phyloP scores from a whole-genome alignment of 2,888 invertebrate genomes.

The Leptothorax acervorum region DNA sequence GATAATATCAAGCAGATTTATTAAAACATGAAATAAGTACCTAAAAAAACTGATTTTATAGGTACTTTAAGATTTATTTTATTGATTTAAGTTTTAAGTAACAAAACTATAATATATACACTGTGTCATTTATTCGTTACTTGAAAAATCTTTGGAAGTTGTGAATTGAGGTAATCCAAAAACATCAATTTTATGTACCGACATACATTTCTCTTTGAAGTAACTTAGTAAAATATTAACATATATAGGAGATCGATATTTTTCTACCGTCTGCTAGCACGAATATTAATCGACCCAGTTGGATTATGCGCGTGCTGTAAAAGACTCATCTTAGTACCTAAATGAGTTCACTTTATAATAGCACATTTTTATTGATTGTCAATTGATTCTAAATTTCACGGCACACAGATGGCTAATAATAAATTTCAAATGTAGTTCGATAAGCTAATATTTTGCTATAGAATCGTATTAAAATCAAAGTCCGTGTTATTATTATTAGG shows the following conservation, averaged over 20 bases:
- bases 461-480: neutral
- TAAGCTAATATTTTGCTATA: neutral
- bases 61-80: too few relatives aligned
- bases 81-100: neutral
- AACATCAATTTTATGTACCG: constrained; percentile 12
- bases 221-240: constrained; percentile 24
- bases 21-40: neutral
- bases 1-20: neutral
- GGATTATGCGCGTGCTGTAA: neutral
- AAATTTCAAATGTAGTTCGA: neutral
- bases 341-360: neutral
- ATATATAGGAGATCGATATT: constrained; percentile 31
- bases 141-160: neutral
- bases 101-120: neutral
- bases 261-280: constrained; percentile 26
- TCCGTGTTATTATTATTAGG: neutral
- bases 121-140: neutral
- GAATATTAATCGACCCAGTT: constrained; percentile 45
- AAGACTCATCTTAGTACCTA: neutral
- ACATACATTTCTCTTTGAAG: neutral
- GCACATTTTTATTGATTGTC: neutral
- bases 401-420: neutral
- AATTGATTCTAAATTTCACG: neutral
- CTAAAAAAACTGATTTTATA: neutral
- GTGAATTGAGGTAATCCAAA: neutral